Base-by-base conservation (phyloP, 2,888 invertebrate species). In the Lepetodrilus schrolli region DNA sequence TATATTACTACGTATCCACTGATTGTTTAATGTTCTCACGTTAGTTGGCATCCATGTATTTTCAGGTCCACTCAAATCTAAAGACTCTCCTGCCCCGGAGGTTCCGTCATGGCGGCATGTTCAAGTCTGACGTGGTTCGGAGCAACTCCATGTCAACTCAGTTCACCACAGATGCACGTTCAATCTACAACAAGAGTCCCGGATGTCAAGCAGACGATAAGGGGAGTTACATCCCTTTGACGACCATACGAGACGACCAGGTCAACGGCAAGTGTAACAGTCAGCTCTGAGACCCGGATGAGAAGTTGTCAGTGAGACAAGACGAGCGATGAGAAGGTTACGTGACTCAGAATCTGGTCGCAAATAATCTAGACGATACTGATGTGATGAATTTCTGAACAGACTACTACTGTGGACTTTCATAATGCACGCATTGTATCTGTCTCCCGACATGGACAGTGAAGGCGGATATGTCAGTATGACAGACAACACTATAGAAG, bases 71-170 rank as follows among this genome's bases (percentile, higher is more conserved):
- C 43, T 58, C 74, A 3, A 38, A 74, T 20, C 48, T 76, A 38
- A 66, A 49, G 30, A 72, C 58, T 48, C 34, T 69, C 23, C 47
- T 76, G 5, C 76, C 76, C 30, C 65, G 48, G 23, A 37, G 36
- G 10, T 13, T 76, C 65, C 37, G 74, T 30, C 49, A 58, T 10
- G 70, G 74, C n/a, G 51, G 68, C 8, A 68, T 72, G 65, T 65
- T 70, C 43, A 50, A 73, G 34, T 72, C 74, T 0, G 76, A 76
- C 65, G 66, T 68, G 23, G 65, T 48, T 26, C 48, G 72, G 3
- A 76, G 74, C 47, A 72, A 72, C 65, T 72, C 74, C 49, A 58
- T 71, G 51, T 74, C 76, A 50, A 76, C 76, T 21, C 76, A 76
- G 66, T 74, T 69, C 72, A 76, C 76, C 47, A 74, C 72, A 20